Percentiles rank a stretch among this genome's conserved stretches.
Evolutionary conservation across 2,888 invertebrate species (phyloP).

Genomic region (Eurytoma californica): DNA sequence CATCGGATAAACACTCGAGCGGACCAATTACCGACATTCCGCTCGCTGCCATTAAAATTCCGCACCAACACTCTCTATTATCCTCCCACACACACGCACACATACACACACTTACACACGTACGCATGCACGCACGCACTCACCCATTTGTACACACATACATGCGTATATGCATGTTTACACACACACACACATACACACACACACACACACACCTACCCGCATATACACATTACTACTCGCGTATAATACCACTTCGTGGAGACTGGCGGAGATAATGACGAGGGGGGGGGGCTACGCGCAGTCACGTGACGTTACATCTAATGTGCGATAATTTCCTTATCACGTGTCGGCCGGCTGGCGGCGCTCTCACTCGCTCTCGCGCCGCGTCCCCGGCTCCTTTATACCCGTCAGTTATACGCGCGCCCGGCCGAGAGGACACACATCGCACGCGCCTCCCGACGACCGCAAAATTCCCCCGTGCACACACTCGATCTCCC

Average conservation of each 20-base stretch:
- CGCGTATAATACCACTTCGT: background rate
- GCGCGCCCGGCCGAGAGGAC: background rate
- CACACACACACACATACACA: background rate
- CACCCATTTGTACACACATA: background rate
- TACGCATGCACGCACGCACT: background rate
- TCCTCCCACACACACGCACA: no score
- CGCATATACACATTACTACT: background rate
- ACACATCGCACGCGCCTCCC: no score
- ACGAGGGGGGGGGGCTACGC: background rate
- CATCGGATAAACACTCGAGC: no score
- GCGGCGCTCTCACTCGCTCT: slow-evolving; percentile 49
- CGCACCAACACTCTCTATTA: no score
- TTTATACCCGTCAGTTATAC: background rate
- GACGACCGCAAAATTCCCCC: background rate
- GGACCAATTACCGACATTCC: no score
- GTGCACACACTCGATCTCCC: no score
- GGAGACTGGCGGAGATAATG: background rate
- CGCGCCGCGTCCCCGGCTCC: background rate
- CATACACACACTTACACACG: background rate
- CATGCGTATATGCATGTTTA: background rate
- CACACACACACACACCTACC: background rate
- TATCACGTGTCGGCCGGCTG: slow-evolving; percentile 65
- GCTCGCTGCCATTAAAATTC: no score
- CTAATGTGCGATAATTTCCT: slow-evolving; percentile 64
- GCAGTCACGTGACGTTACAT: slow-evolving; percentile 62